Evolutionary conservation across 2,113 vertebrate species (phyloP), one percentile per base, ranked within the genome.

Genomic region (Cichladusa arquata): DNA sequence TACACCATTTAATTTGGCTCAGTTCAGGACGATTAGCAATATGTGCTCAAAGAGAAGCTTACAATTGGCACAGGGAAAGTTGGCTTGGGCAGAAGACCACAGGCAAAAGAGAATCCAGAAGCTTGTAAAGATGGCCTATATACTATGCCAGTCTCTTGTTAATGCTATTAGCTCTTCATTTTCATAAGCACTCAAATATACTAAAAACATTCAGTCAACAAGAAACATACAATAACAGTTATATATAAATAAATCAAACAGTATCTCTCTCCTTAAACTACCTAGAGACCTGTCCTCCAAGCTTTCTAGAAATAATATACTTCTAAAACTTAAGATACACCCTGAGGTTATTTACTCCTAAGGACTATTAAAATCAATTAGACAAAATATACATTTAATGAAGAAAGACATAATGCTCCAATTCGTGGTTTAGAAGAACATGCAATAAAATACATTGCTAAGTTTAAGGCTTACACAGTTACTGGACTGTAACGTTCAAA

Each of bases 1-100:
- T 54, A 95, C 93, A 96, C 93, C 88, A 96, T 97, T 97, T 95
- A 94, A 96, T 97, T 96, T 96, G 96, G 95, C 94, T 96, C 15
- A 3, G 53, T 83, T 53, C 40, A 57, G 88, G 72, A 92, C n/a
- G 82, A 96, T 95, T 95, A 95, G 90, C 94, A 96, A 80, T 83
- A 77, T 80, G 90, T 67, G 88, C 88, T 93, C 40, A 2, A 81
- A 86, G 67, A 92, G 71, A 62, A 86, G 88, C 93, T 92, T 74
- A 81, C 64, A 78, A 24, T 1, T 93, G 90, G 79, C 94, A 88
- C 60, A 19, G 44, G 26, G 54, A 54, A 56, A 29, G 82, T 44
- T 92, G 90, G 92, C 90, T 88, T 51, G 79, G 80, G 80, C 90
- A 81, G 81, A 62, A 58, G 54, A 72, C 20, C 69, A 57, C 4